Base-by-base conservation (phyloP, 1,140 invertebrate species). In the Achroia grisella region DNA sequence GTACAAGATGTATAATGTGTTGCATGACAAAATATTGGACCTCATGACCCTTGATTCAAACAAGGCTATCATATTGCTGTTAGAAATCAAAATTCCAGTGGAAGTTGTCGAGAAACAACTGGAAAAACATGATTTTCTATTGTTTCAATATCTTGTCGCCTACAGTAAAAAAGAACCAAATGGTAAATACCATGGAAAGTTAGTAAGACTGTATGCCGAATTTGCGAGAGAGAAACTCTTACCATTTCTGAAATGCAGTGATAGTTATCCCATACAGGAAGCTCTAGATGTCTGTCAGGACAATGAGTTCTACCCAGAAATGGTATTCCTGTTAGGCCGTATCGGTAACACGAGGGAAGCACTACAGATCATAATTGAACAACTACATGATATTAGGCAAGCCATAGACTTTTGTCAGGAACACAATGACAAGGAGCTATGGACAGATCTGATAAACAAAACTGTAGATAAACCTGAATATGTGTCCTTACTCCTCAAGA, bases 341-440 rank as follows among this genome's bases (percentile, higher is more conserved):
- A 98, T 98, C 84, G 98, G 98, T 1, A 96, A 97, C 72, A 93
- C 93, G 1, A 92, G 92, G 56, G 94, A 98, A 83, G 98, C 98
- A 2, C 84, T 99, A 31, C 89, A 93, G 56, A 89, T 98, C 13
- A 98, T 99, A 64, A 96, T 95, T 32, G 89, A 93, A 48, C 89
- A 96, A 70, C 78, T 98, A 30, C 88, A 92, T 48, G 94, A 98
- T 63, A 97, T 99, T 59, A 90, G 97, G 63, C 92, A 95, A 84
- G 98, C 98, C 0, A 97, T 99, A 41, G 91, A 92, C 13, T 99
- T 99, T 87, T 99, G 98, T 80, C 97, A 97, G 79, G 96, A 98
- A 72, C 95, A 99, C 56, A 93, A 98, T 66, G 97, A 99, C 79
- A 89, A 91, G 36, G 96, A 98, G 68, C 80, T 99, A 5, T 99